Base-by-base conservation (phyloP, 2,797 vertebrate species). In the Tapera naevia region DNA sequence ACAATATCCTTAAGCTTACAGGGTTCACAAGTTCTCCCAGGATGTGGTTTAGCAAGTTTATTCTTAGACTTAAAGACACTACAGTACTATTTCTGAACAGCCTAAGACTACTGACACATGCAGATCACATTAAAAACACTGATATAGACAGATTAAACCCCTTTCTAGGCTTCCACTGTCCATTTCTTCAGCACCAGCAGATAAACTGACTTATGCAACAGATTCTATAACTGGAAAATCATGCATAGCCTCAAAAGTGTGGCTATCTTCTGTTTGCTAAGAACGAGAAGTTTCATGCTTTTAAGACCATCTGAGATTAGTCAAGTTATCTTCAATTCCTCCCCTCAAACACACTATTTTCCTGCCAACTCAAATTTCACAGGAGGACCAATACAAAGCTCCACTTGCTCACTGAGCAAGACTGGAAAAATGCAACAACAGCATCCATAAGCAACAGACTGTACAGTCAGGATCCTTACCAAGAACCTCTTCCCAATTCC, bases 401-500 rank as follows among this genome's bases (percentile, higher is more conserved):
- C 10, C 23, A 32, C 18, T 48, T 39, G 13, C 50, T 62, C 17
- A 66, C 27, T 33, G 81, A 27, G 28, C 19, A 82, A 65, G 19
- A 90, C 41, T 33, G 23, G 58, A 71, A 81, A 73, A 75, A 70
- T 3, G 12, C 37, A 82, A 69, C 23, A 57, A 11, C 16, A 75
- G 5, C 1, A 5, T 22, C 27, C 51, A 41, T 17, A 53, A 81
- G n/a, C 35, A 86, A 61, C 8, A 86, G 16, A 41, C 0, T n/a
- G 7, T 50, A 54, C 8, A 70, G 24, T 73, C 17, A 46, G 50
- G 90, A 75, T 71, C 51, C 83, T 98, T 97, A 99, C 99, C 97
- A 97, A 48, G 94, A 99, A 99, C 1, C 84, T 97, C 89, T 98
- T 99, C 23, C 98, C 98, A 43, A 98, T 98, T 19, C 91, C 98